phyloP scores from a whole-genome alignment of 2,113 vertebrate genomes.

The Leucosticte australis region DNA sequence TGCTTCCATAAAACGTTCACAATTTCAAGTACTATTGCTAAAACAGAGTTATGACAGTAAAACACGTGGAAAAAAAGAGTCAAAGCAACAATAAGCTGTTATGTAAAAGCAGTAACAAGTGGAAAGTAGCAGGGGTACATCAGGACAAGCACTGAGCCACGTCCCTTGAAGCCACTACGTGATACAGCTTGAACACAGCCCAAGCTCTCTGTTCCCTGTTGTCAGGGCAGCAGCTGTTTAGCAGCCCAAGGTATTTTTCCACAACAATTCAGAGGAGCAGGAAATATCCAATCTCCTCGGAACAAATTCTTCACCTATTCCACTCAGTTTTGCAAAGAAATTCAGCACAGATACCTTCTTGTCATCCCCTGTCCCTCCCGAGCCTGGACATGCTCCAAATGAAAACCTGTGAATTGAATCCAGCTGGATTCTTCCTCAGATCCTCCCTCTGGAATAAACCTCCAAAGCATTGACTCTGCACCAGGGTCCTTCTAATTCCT shows the following conservation, averaged over 20 bases:
- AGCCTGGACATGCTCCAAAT: not conserved
- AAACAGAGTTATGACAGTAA: not conserved
- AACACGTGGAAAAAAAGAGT: not conserved
- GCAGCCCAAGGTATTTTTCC: constrained; percentile 32
- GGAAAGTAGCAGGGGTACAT: not conserved
- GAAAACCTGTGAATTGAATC: not conserved
- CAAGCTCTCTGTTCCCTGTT: constrained; percentile 7
- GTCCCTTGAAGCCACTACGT: not conserved
- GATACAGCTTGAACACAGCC: not conserved
- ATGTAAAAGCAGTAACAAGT: not conserved
- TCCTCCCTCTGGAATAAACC: not conserved
- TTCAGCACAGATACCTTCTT: not conserved
- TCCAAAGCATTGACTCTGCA: not conserved
- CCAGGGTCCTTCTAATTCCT: not conserved
- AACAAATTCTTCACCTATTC: constrained; percentile 1
- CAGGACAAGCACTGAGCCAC: not conserved
- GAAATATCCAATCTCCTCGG: not conserved
- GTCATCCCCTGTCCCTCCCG: not conserved
- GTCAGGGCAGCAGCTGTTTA: constrained; percentile 10
- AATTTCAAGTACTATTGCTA: not conserved
- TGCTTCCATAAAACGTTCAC: fast-evolving
- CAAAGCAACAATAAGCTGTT: not conserved
- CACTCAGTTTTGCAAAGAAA: not conserved
- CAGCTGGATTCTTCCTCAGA: not conserved
- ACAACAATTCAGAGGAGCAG: not conserved